Conservation (phyloP, 2,888 invertebrate species). For the Apodemia duryi region DNA sequence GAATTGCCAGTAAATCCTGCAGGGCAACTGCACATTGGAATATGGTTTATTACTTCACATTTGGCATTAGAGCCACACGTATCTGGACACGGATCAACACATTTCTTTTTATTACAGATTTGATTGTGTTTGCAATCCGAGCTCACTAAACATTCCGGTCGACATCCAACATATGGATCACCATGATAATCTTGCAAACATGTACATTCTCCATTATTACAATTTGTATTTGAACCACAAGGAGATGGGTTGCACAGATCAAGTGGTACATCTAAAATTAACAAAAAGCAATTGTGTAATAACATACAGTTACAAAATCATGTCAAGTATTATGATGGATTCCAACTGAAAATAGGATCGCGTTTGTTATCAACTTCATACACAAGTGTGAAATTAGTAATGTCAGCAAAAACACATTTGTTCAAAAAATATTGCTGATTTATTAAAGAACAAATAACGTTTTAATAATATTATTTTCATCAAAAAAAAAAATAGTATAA, state of each 20-base stretch:
- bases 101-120: constrained; percentile 86
- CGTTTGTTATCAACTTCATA: too few relatives aligned
- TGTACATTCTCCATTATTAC: constrained; percentile 83
- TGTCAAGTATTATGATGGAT: too few relatives aligned
- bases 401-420: too few relatives aligned
- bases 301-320: too few relatives aligned
- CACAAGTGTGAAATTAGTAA: too few relatives aligned
- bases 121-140: constrained; percentile 84
- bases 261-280: constrained; percentile 33
- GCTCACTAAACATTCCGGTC: constrained; percentile 90
- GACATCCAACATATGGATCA: constrained; percentile 87
- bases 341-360: too few relatives aligned
- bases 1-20: constrained; percentile 87
- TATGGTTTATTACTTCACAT: constrained; percentile 87
- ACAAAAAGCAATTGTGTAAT: too few relatives aligned
- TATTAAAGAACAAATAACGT: too few relatives aligned
- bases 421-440: too few relatives aligned
- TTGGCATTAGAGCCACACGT: constrained; percentile 87
- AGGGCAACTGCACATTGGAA: constrained; percentile 87
- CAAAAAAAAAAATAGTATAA: too few relatives aligned
- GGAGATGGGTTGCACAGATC: constrained; percentile 84
- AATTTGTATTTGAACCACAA: constrained; percentile 87
- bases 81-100: constrained; percentile 87
- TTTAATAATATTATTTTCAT: too few relatives aligned
- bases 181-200: constrained; percentile 87